Conservation (phyloP, 2,888 invertebrate genomes). For the Tenthredo amoena region DNA sequence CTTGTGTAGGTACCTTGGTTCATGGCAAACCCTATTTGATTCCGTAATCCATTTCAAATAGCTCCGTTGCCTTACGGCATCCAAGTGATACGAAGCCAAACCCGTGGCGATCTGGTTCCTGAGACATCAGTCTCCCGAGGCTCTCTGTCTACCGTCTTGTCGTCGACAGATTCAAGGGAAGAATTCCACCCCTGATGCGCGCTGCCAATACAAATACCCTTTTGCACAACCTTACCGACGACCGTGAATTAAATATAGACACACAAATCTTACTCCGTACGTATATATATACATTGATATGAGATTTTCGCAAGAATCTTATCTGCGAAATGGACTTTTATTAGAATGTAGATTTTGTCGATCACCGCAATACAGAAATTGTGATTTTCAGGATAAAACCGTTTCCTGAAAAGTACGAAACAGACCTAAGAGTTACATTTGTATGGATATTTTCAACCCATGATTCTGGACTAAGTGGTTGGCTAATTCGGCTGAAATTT, state of each 20-base stretch:
- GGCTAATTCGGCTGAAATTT: not conserved
- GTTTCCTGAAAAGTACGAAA: no score
- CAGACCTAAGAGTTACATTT: not conserved
- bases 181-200: slow-evolving; percentile 67
- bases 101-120: slow-evolving; percentile 55
- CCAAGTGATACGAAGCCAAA: slow-evolving; percentile 49
- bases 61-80: slow-evolving; percentile 56
- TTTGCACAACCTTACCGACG: slow-evolving; percentile 39
- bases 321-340: no score
- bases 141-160: slow-evolving; percentile 62
- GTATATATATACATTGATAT: not conserved
- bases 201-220: slow-evolving; percentile 65
- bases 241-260: slow-evolving; percentile 22
- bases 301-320: no score
- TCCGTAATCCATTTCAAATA: slow-evolving; percentile 73
- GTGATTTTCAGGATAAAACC: no score
- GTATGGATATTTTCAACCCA: not conserved
- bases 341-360: no score
- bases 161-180: slow-evolving; percentile 64
- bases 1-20: slow-evolving; percentile 11
- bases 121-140: slow-evolving; percentile 64
- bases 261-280: not conserved
- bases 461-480: not conserved
- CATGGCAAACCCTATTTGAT: slow-evolving; percentile 68
- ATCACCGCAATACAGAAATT: no score